A percentile compares a stretch with the other conserved stretches of the same genome.
These are phyloP conservation scores for Bufo gargarizans DNA, from an alignment of 2,113 vertebrate genomes.

Conservation along the genomic window DNA sequence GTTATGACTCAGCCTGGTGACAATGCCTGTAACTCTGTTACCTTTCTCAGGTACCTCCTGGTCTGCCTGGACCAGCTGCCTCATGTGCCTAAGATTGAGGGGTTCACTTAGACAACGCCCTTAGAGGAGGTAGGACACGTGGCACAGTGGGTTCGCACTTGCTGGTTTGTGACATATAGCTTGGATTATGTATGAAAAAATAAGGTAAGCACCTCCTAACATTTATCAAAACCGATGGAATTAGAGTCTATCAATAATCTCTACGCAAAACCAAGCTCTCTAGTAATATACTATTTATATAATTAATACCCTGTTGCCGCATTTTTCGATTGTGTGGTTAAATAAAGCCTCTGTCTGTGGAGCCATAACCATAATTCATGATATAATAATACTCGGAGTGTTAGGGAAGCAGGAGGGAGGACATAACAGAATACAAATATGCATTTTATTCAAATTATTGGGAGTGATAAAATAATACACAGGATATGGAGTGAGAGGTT, in stretches of 20 bases:
- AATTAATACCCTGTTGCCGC: constrained; percentile 50
- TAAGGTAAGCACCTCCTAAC: not conserved
- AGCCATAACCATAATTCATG: constrained; percentile 52
- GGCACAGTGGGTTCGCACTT: no score
- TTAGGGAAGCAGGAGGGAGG: constrained; percentile 50
- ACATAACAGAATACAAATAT: constrained; percentile 55
- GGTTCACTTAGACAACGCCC: no score
- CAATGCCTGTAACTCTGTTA: no score
- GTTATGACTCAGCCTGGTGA: no score
- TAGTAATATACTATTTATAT: constrained; percentile 49
- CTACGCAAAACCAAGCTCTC: constrained; percentile 8
- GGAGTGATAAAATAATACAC: constrained; percentile 52
- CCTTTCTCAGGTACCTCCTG: no score
- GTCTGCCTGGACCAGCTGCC: no score
- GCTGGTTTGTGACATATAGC: not conserved
- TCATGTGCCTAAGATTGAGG: no score
- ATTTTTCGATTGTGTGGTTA: constrained; percentile 52
- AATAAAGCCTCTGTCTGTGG: constrained; percentile 52
- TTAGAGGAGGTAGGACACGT: no score
- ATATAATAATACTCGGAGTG: constrained; percentile 49
- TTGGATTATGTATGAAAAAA: not conserved
- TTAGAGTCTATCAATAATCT: constrained; percentile 32
- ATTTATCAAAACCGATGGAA: constrained; percentile 26
- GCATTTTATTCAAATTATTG: constrained; percentile 59
- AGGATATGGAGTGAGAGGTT: constrained; percentile 45